Percentiles rank a stretch among this genome's conserved stretches.
These are phyloP conservation scores for Channa argus DNA, from an alignment of 2,113 vertebrate species.

Conservation along the genomic window DNA sequence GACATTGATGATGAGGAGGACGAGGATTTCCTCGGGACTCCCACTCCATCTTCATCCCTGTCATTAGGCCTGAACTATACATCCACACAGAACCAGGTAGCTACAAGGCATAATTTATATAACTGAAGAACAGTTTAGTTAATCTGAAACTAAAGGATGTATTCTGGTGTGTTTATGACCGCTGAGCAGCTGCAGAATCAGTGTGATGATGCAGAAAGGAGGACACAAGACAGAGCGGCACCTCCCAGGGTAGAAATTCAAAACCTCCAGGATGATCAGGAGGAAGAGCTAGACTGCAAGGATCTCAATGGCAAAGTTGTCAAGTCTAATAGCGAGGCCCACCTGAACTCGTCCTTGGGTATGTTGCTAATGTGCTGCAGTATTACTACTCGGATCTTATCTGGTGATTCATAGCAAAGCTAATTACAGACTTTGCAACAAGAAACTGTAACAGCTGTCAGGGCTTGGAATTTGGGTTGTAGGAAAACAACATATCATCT, in stretches of 20 bases:
- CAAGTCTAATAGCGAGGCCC: slow-evolving; percentile 90
- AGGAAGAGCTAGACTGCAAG: slow-evolving; percentile 70
- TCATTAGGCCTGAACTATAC: slow-evolving; percentile 74
- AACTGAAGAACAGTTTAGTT: background rate
- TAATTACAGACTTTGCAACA: slow-evolving; percentile 28
- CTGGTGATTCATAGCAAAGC: slow-evolving; percentile 28
- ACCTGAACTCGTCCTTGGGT: slow-evolving; percentile 89
- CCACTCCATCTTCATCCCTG: slow-evolving; percentile 31
- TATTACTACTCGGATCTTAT: slow-evolving; percentile 18
- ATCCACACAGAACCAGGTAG: slow-evolving; percentile 75
- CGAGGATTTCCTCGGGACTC: slow-evolving; percentile 73
- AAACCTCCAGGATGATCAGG: slow-evolving; percentile 55
- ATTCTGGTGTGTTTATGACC: slow-evolving; percentile 3
- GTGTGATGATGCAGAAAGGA: slow-evolving; percentile 59
- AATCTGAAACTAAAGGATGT: background rate
- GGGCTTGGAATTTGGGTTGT: no score
- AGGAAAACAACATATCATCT: no score
- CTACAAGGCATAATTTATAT: background rate
- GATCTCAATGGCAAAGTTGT: slow-evolving; percentile 86
- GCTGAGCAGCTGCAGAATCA: slow-evolving; percentile 76
- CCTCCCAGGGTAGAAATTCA: slow-evolving; percentile 78
- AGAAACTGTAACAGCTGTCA: background rate
- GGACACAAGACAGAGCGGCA: slow-evolving; percentile 70
- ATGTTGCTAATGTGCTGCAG: slow-evolving; percentile 40
- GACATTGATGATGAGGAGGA: slow-evolving; percentile 94